phyloP scores from a whole-genome alignment of 1,140 invertebrate species.

The Catajapyx aquilonaris region DNA sequence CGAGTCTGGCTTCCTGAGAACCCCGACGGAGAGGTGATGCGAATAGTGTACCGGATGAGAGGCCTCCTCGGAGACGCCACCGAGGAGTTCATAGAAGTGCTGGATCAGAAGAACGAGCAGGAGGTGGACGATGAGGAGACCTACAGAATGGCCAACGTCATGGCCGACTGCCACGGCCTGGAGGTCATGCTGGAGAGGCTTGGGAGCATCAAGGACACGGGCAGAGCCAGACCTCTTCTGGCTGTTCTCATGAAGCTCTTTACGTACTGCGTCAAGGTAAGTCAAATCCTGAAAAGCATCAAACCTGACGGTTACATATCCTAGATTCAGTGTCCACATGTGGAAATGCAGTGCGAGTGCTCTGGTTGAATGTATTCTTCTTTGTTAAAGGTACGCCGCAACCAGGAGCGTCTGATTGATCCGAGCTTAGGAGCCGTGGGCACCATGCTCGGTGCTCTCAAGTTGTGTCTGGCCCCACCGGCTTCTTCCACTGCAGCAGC shows the following conservation, averaged over 20 bases:
- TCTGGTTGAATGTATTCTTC: no score
- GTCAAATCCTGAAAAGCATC: no score
- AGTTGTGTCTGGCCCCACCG: slow-evolving; percentile 28
- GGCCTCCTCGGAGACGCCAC: slow-evolving; percentile 92
- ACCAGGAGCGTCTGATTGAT: slow-evolving; percentile 42
- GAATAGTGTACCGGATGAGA: slow-evolving; percentile 96
- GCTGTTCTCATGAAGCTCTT: slow-evolving; percentile 70
- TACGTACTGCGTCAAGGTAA: slow-evolving; percentile 53
- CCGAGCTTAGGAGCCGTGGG: slow-evolving; percentile 44
- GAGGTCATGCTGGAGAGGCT: slow-evolving; percentile 52
- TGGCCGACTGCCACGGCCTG: slow-evolving; percentile 68
- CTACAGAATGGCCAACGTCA: slow-evolving; percentile 55
- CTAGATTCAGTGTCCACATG: no score
- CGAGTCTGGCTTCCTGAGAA: slow-evolving; percentile 58
- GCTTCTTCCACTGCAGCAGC: no score
- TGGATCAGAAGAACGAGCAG: slow-evolving; percentile 72
- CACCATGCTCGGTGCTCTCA: slow-evolving; percentile 40
- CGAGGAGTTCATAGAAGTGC: slow-evolving; percentile 90
- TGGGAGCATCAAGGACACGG: slow-evolving; percentile 43
- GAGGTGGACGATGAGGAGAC: slow-evolving; percentile 86
- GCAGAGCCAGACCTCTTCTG: slow-evolving; percentile 50
- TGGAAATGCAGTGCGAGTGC: no score
- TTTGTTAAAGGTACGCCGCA: slow-evolving; percentile 28
- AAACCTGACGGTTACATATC: no score
- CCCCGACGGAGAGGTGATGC: slow-evolving; percentile 78